Evolutionary conservation across 2,888 invertebrate species (phyloP).

Genomic region (Diachrysia chrysitis): DNA sequence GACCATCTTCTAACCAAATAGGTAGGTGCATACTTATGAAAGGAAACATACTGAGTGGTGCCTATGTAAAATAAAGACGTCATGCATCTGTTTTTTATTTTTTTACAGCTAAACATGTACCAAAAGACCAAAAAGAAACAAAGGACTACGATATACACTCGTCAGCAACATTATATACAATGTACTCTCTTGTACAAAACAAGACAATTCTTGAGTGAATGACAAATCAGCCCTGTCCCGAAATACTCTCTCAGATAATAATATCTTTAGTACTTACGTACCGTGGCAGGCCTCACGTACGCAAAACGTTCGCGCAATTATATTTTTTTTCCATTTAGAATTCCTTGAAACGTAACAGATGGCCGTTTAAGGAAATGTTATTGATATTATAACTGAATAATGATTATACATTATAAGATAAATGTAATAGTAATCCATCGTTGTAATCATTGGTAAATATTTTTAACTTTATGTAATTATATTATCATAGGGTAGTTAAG

Average conservation of each 20-base stretch:
- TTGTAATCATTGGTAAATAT: not conserved
- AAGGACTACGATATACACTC: conserved; percentile 1
- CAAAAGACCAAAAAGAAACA: not conserved
- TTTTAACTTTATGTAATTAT: no score
- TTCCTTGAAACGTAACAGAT: conserved; percentile 38
- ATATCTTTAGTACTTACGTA: conserved; percentile 38
- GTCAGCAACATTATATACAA: conserved; percentile 35
- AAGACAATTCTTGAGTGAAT: conserved; percentile 39
- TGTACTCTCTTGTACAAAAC: conserved; percentile 25
- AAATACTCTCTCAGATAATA: conserved; percentile 44
- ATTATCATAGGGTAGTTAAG: not conserved
- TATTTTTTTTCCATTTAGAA: conserved; percentile 18
- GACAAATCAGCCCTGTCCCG: conserved; percentile 38
- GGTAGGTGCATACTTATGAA: no score
- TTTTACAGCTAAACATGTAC: not conserved
- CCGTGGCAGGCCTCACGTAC: conserved; percentile 50
- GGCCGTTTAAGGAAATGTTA: conserved; percentile 23
- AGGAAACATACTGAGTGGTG: no score
- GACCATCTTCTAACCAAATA: no score
- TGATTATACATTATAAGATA: not conserved
- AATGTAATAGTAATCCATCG: not conserved
- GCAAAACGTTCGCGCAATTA: conserved; percentile 27
- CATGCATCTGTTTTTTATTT: not conserved
- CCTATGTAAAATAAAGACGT: not conserved
- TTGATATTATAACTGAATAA: not conserved